Conservation (phyloP, 2,888 invertebrate genomes). For the Gastracanthus pulcherrimus region DNA sequence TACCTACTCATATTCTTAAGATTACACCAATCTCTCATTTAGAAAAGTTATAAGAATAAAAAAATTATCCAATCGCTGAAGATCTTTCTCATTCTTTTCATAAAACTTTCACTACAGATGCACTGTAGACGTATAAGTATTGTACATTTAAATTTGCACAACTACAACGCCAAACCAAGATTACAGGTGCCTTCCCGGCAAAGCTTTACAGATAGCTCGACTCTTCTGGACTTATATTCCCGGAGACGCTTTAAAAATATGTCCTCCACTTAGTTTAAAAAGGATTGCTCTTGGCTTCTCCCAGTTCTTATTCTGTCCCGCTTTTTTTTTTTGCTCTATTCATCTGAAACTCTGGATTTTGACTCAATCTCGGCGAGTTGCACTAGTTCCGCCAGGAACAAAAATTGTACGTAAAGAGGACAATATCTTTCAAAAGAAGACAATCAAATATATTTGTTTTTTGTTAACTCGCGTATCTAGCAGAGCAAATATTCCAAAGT, state of each 20-base stretch:
- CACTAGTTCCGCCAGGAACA: constrained; percentile 12
- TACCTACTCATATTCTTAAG: too few species aligned
- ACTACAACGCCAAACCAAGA: constrained; percentile 40
- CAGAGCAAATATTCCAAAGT: background rate
- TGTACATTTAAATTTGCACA: constrained; percentile 49
- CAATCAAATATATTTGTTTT: background rate
- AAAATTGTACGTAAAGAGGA: background rate
- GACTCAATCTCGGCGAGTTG: constrained; percentile 22
- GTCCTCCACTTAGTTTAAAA: constrained; percentile 52
- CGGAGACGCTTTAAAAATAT: constrained; percentile 46
- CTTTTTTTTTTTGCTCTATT: constrained; percentile 25
- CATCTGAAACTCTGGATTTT: background rate
- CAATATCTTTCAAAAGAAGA: background rate
- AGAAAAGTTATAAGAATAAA: too few species aligned
- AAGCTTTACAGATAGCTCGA: constrained; percentile 52
- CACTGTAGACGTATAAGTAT: constrained; percentile 27
- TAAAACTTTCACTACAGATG: constrained; percentile 22
- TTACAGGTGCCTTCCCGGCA: constrained; percentile 38
- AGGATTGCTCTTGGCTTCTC: constrained; percentile 28
- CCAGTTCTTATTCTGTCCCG: too few species aligned
- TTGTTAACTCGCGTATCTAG: background rate
- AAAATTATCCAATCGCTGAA: background rate
- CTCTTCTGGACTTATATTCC: constrained; percentile 24
- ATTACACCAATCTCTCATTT: too few species aligned
- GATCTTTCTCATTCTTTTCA: constrained; percentile 13